Evolutionary conservation across 1,140 invertebrate genomes (phyloP).

Genomic region (Nymphalis io): DNA sequence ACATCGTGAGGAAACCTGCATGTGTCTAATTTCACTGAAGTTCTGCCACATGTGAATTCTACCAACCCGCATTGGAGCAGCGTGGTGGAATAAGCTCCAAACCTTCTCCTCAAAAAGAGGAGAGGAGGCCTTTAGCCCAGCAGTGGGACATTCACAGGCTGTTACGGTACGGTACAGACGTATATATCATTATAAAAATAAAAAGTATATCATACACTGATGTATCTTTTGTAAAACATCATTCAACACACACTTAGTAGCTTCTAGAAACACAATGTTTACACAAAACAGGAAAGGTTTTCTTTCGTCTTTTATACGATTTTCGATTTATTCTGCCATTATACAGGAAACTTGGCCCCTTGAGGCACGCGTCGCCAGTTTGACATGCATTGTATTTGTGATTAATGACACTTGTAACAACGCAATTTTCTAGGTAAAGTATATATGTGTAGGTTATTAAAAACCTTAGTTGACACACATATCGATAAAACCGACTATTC

Average conservation of each 20-base stretch:
- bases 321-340: conserved; percentile 73
- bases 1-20: no score
- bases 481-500: conserved; percentile 7
- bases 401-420: conserved; percentile 66
- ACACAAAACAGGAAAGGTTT: conserved; percentile 37
- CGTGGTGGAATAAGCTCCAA: no score
- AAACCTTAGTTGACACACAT: conserved; percentile 31
- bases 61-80: no score
- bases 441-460: conserved; percentile 42
- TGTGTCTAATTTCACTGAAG: no score
- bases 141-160: no score
- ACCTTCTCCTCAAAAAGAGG: no score
- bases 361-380: conserved; percentile 58
- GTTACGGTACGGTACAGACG: no score
- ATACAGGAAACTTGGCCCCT: conserved; percentile 68
- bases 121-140: no score
- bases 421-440: conserved; percentile 66
- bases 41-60: no score
- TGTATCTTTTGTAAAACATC: background rate
- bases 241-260: background rate
- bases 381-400: conserved; percentile 73
- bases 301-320: conserved; percentile 33
- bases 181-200: no score
- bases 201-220: no score
- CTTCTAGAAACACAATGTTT: conserved; percentile 20